phyloP scores from a whole-genome alignment of 1,140 invertebrate species.

The Dreissena polymorpha region DNA sequence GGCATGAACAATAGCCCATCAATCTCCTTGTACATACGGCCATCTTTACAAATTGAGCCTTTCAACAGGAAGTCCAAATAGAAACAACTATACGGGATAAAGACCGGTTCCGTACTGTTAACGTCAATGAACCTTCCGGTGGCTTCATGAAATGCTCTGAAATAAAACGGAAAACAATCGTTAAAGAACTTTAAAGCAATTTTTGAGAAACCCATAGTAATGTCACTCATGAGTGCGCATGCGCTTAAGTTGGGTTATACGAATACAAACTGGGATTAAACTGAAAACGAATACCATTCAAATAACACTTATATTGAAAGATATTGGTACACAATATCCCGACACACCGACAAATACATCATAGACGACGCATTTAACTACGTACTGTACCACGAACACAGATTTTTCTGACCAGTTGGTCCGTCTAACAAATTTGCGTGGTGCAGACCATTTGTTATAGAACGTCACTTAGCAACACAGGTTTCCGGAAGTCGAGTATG shows the following conservation, averaged over 20 bases:
- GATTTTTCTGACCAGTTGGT: conserved; percentile 4
- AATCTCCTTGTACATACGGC: conserved; percentile 22
- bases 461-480: conserved; percentile 19
- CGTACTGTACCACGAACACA: conserved; percentile 11
- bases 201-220: neutral
- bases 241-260: neutral
- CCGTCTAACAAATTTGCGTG: conserved; percentile 4
- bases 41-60: conserved; percentile 19
- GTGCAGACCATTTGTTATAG: conserved; percentile 29
- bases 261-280: too few relatives aligned
- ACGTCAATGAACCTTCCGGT: conserved; percentile 32
- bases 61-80: conserved; percentile 45
- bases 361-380: too few relatives aligned
- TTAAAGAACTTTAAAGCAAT: neutral
- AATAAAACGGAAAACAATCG: neutral
- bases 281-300: too few relatives aligned
- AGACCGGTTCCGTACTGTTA: conserved; percentile 12
- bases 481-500: conserved; percentile 15
- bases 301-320: too few relatives aligned
- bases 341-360: too few relatives aligned
- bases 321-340: too few relatives aligned
- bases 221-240: neutral
- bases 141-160: conserved; percentile 23
- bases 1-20: conserved; percentile 46
- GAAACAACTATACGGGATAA: conserved; percentile 27